A percentile compares a stretch with the other conserved stretches of the same genome.
Evolutionary conservation across 2,888 invertebrate species (phyloP).

Genomic region (Brachyptera risi): DNA sequence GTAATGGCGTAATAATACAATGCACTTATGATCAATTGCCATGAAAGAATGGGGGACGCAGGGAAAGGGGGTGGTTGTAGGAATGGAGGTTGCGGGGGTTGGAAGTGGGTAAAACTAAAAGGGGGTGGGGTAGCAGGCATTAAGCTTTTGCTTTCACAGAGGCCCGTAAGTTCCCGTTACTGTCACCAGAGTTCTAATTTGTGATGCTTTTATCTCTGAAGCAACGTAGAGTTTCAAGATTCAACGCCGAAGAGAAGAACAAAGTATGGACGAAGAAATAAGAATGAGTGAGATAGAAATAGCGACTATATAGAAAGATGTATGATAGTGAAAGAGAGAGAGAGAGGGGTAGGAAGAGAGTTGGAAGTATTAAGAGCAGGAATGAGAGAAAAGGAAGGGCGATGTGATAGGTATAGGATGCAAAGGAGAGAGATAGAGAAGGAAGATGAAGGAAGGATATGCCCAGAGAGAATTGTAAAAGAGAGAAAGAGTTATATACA

Average conservation of each 20-base stretch:
- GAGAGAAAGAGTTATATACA: neutral
- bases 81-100: neutral
- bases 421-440: neutral
- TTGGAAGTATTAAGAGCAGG: neutral
- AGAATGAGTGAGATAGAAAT: too few species aligned
- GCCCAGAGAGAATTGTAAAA: too few species aligned
- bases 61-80: too few species aligned
- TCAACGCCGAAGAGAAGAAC: neutral
- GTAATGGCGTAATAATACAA: neutral
- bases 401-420: neutral
- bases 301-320: neutral
- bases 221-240: conserved; percentile 18
- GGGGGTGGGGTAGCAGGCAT: conserved; percentile 16
- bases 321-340: neutral
- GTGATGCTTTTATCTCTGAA: conserved; percentile 25
- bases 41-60: neutral
- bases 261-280: too few species aligned
- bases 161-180: conserved; percentile 16
- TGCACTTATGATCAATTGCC: neutral
- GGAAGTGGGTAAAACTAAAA: conserved; percentile 6
- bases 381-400: neutral
- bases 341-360: neutral
- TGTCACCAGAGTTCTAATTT: conserved; percentile 23
- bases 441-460: neutral
- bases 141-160: conserved; percentile 7